Conservation (phyloP, 2,797 vertebrate genomes). For the Pipistrellus nathusii region DNA sequence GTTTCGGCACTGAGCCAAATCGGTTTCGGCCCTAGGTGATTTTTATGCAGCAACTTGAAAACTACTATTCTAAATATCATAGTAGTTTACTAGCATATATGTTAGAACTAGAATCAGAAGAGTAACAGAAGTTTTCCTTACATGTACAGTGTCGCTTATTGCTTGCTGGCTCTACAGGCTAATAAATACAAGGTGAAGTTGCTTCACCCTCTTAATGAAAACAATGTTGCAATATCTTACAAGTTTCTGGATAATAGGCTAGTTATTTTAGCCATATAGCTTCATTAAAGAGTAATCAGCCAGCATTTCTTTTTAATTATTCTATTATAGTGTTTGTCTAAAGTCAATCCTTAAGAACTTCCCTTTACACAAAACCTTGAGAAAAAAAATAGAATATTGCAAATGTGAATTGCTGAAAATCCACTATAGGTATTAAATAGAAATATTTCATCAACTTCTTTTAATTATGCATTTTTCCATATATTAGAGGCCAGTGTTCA, state of each 20-base stretch:
- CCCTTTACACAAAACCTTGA: slow-evolving; percentile 15
- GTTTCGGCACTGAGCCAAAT: no score
- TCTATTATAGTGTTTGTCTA: background rate
- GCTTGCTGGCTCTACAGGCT: slow-evolving; percentile 10
- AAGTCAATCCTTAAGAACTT: background rate
- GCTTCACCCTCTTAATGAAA: slow-evolving; percentile 55
- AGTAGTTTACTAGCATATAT: background rate
- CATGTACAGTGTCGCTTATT: background rate
- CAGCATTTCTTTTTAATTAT: slow-evolving; percentile 36
- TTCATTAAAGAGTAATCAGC: slow-evolving; percentile 35
- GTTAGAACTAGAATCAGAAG: background rate
- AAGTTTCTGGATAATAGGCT: slow-evolving; percentile 2
- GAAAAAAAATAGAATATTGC: slow-evolving; percentile 35
- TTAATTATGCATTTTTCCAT: slow-evolving; percentile 5
- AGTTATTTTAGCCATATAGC: background rate
- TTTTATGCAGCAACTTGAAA: slow-evolving; percentile 48
- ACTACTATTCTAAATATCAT: background rate
- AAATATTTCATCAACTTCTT: slow-evolving; percentile 41
- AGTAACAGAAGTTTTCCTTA: slow-evolving; percentile 43
- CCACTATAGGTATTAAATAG: slow-evolving; percentile 4
- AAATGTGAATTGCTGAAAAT: slow-evolving; percentile 37
- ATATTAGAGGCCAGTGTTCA: no score
- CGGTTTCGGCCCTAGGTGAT: background rate
- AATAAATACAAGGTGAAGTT: slow-evolving; percentile 31
- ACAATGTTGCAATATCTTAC: background rate